A percentile compares a stretch with the other conserved stretches of the same genome.
These are phyloP conservation scores for Aphodius granarius DNA, from an alignment of 2,888 invertebrate genomes.

Conservation along the genomic window DNA sequence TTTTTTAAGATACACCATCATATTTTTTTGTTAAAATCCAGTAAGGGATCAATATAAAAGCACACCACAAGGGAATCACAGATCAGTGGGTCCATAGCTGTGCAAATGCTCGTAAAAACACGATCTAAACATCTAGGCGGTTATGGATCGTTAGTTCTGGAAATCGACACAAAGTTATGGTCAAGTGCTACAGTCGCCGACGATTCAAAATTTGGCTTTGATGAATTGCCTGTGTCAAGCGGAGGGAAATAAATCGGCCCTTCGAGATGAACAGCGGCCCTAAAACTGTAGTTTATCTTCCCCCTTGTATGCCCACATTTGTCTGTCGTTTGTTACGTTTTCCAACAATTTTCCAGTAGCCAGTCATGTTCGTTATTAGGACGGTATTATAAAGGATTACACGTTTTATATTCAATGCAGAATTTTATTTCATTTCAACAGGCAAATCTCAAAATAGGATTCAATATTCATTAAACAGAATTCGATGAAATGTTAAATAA, in stretches of 20 bases:
- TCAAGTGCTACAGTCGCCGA: neutral
- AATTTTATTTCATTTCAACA: too few relatives aligned
- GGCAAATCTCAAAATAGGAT: too few relatives aligned
- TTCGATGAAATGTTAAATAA: too few relatives aligned
- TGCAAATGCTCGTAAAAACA: neutral
- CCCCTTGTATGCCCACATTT: neutral
- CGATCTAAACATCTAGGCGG: neutral
- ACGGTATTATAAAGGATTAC: too few relatives aligned
- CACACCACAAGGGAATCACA: neutral
- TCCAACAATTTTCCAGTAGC: neutral
- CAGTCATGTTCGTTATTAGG: neutral
- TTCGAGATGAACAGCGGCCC: neutral
- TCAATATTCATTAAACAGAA: too few relatives aligned
- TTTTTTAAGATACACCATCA: too few relatives aligned
- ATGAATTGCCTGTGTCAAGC: constrained; percentile 19
- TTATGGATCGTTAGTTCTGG: neutral
- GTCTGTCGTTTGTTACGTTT: neutral
- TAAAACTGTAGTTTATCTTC: neutral
- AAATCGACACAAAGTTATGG: neutral
- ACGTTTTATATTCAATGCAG: too few relatives aligned
- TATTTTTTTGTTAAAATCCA: neutral
- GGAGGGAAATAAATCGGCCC: constrained; percentile 20
- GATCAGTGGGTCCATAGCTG: neutral
- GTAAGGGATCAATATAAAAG: neutral
- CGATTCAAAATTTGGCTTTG: constrained; percentile 24